A percentile compares a stretch with the other conserved stretches of the same genome.
Evolutionary conservation across 2,797 vertebrate genomes (phyloP).

Genomic region (Melanotaenia nigrans): DNA sequence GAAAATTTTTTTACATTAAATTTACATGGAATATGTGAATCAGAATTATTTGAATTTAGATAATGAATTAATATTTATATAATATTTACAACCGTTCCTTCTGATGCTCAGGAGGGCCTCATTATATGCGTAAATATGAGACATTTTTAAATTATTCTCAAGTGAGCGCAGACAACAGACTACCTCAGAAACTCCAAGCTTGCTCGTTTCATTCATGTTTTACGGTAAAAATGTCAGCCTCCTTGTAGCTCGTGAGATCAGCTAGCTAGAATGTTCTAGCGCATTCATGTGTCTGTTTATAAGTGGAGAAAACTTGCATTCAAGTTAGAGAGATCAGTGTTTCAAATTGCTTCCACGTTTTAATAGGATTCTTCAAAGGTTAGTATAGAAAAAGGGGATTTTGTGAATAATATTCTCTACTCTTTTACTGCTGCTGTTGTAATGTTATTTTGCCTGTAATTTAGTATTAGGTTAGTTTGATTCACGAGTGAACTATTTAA

Average conservation of each 20-base stretch:
- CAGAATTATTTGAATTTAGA: no score
- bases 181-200: rapidly evolving
- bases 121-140: neutral
- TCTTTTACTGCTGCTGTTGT: no score
- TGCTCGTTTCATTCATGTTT: neutral
- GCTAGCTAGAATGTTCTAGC: conserved; percentile 75
- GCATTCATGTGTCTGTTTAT: conserved; percentile 32
- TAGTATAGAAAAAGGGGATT: neutral
- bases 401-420: no score
- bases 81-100: no score
- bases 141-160: rapidly evolving
- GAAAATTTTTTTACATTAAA: no score
- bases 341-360: neutral
- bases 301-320: neutral
- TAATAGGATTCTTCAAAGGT: conserved; percentile 22
- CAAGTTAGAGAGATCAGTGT: neutral
- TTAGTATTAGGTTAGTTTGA: no score
- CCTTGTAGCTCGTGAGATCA: conserved; percentile 37
- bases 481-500: no score
- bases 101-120: no score
- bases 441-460: no score
- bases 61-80: no score
- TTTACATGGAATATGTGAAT: no score
- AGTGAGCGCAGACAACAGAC: neutral
- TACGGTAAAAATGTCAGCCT: conserved; percentile 74